Base-by-base conservation (phyloP, 2,797 vertebrate genomes). In the Lerista edwardsae region DNA sequence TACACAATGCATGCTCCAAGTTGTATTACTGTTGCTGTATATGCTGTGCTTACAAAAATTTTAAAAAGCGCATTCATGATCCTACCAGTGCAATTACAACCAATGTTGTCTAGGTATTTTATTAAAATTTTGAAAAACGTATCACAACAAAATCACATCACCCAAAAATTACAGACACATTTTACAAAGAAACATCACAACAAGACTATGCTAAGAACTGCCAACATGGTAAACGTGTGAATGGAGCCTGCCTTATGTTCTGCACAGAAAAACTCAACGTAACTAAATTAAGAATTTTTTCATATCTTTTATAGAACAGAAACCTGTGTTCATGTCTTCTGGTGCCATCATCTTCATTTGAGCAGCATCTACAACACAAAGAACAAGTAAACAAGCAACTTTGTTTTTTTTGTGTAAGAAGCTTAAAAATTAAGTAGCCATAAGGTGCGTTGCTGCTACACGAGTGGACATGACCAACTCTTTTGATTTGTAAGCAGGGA, bases 361-460 rank as follows among this genome's bases (percentile, higher is more conserved):
- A 96, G 90, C 97, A 93, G 97, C 97, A 97, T 96, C 97, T 98
- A 98, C 92, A 97, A 98, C 97, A 97, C 97, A 98, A 97, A 97
- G 96, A 97, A 97, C 96, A 97, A 96, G 96, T 96, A 95, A 96
- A 97, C 97, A 96, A 97, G 97, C 96, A 96, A 97, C 96, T 96
- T 96, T 94, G 95, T 93, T 94, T 93, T 96, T 94, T 94, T 94
- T 92, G 86, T 91, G 91, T n/a, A n/a, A 92, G 86, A 62, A 93
- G 86, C 83, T 92, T 91, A 93, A 77, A 87, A 96, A 93, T 91
- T 94, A 90, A 94, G 96, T 95, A 95, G 96, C 96, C 87, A 94
- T 93, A 95, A 94, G 94, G 94, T 94, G 92, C 93, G 95, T 92
- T 93, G 95, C 92, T 91, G 91, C 95, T 96, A 96, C 86, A 91